A percentile compares a stretch with the other conserved stretches of the same genome.
Conservation (phyloP, 2,113 vertebrate genomes). For the Proterorhinus semilunaris region DNA sequence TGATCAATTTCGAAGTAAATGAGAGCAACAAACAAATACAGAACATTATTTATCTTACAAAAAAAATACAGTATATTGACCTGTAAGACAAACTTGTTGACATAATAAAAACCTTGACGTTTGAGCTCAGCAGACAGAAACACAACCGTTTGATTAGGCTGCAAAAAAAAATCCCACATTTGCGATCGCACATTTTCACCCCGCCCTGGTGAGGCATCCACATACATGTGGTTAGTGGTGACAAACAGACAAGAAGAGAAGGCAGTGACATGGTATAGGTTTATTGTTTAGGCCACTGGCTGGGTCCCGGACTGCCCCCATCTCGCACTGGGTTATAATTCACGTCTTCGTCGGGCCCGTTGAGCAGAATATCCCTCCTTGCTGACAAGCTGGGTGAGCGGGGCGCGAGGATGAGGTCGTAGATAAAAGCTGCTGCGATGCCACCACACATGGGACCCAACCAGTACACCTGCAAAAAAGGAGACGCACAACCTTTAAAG, state of each 20-base stretch:
- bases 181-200: not conserved
- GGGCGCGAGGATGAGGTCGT: conserved; percentile 84
- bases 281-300: conserved; percentile 36
- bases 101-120: not conserved
- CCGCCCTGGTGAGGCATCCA: conserved; percentile 7
- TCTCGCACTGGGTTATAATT: not conserved
- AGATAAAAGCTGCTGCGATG: conserved; percentile 73
- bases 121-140: not conserved
- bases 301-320: conserved; percentile 13
- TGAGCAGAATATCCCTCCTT: conserved; percentile 39
- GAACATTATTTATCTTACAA: not conserved
- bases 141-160: not conserved
- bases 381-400: not conserved
- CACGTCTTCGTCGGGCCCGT: conserved; percentile 73
- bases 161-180: not conserved
- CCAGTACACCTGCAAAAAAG: conserved; percentile 65
- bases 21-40: not conserved
- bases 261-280: not conserved
- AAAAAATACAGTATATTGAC: not conserved
- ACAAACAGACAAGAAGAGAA: not conserved
- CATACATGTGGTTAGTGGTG: not conserved
- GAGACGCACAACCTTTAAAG: too few species aligned
- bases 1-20: not conserved
- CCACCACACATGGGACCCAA: conserved; percentile 63
- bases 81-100: too few species aligned